phyloP scores from a whole-genome alignment of 2,797 vertebrate genomes.

The Eulemur albifrons region DNA sequence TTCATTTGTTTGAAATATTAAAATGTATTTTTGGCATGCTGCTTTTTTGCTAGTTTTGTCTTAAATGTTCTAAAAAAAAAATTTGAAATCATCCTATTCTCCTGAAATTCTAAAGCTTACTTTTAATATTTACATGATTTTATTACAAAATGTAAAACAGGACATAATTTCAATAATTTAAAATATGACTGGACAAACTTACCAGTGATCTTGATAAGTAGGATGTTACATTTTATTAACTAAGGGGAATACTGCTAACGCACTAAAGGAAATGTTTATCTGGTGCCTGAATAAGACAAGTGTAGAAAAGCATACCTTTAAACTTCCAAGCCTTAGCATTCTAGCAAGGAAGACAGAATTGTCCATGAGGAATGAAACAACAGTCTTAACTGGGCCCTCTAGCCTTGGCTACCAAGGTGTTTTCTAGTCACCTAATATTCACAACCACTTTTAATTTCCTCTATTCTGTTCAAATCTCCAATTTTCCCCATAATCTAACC shows the following conservation, averaged over 20 bases:
- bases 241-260: not conserved
- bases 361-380: not conserved
- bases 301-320: not conserved
- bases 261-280: not conserved
- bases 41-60: not conserved
- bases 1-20: not conserved
- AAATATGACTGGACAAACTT: not conserved
- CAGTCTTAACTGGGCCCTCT: not conserved
- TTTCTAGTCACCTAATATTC: not conserved
- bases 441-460: not conserved
- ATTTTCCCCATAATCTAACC: not conserved
- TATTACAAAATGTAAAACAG: not conserved
- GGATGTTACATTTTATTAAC: not conserved
- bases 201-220: not conserved
- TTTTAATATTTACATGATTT: slow-evolving; percentile 14
- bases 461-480: not conserved
- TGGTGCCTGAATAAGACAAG: not conserved
- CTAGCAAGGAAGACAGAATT: not conserved
- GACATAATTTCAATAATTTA: not conserved
- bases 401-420: not conserved
- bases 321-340: not conserved
- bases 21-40: not conserved
- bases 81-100: not conserved
- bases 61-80: not conserved
- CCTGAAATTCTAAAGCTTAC: not conserved